Percentiles rank a stretch among this genome's conserved stretches.
These are phyloP conservation scores for Psilanteris sp. DNA, from an alignment of 1,140 invertebrate species.

Conservation along the genomic window DNA sequence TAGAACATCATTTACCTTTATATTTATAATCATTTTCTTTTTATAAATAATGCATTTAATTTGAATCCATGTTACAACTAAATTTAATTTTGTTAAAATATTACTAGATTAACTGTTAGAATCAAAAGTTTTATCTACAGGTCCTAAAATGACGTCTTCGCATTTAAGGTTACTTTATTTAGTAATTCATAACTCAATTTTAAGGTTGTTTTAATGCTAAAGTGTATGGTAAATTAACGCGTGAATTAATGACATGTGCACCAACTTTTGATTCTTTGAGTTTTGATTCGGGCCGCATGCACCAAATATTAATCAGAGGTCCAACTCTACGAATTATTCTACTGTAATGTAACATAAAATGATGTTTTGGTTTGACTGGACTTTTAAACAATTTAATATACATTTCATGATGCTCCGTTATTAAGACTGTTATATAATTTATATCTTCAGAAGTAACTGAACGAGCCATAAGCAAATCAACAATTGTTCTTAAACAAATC, in stretches of 20 bases:
- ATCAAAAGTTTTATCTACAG: too few relatives aligned
- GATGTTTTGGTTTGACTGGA: slow-evolving; percentile 59
- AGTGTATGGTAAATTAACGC: slow-evolving; percentile 23
- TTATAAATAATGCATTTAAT: too few relatives aligned
- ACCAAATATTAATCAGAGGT: slow-evolving; percentile 57
- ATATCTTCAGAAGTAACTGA: slow-evolving; percentile 16
- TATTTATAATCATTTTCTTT: too few relatives aligned
- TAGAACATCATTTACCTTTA: too few relatives aligned
- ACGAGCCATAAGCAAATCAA: slow-evolving; percentile 16
- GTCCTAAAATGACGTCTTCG: too few relatives aligned
- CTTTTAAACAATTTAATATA: slow-evolving; percentile 41
- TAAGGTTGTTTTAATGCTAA: slow-evolving; percentile 34
- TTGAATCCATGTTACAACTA: too few relatives aligned
- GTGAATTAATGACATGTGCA: slow-evolving; percentile 21
- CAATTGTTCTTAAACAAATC: slow-evolving; percentile 41
- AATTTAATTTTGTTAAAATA: too few relatives aligned
- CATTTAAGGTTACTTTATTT: too few relatives aligned
- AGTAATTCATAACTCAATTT: too few relatives aligned
- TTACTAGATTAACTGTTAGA: too few relatives aligned
- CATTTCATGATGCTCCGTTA: slow-evolving; percentile 53
- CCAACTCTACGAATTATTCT: slow-evolving; percentile 43
- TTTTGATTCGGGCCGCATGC: slow-evolving; percentile 45
- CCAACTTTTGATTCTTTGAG: slow-evolving; percentile 32
- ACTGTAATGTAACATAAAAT: slow-evolving; percentile 62
- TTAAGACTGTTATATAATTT: slow-evolving; percentile 29